Evolutionary conservation across 1,140 invertebrate genomes (phyloP).

Genomic region (Drosophila leontia): DNA sequence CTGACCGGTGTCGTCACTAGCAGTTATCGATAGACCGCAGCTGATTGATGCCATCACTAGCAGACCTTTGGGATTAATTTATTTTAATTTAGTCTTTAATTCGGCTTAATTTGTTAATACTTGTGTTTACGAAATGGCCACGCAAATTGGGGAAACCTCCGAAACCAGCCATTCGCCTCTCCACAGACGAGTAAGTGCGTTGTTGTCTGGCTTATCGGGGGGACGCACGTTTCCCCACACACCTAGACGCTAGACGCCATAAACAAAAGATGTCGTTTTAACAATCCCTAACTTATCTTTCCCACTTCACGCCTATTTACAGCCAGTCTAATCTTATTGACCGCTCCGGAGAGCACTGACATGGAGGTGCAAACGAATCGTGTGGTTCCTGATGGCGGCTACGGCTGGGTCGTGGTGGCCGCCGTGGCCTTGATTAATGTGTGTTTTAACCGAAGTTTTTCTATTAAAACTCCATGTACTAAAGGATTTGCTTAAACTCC

Average conservation of each 20-base stretch:
- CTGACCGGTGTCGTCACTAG: constrained; percentile 11
- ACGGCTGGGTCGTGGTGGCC: constrained; percentile 89
- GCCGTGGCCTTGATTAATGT: constrained; percentile 88
- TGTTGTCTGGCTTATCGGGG: constrained; percentile 10
- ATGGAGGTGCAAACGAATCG: constrained; percentile 55
- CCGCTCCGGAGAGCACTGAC: constrained; percentile 1
- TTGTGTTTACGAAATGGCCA: constrained; percentile 33
- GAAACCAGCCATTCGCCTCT: constrained; percentile 32
- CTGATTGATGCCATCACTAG: constrained; percentile 19
- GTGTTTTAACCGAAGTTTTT: constrained; percentile 71
- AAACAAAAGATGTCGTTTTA: constrained; percentile 36
- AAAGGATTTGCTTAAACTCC: background rate
- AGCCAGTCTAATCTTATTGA: constrained; percentile 16
- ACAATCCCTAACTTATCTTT: constrained; percentile 21
- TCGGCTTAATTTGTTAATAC: constrained; percentile 62
- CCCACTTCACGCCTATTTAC: constrained; percentile 2
- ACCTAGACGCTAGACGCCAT: constrained; percentile 9
- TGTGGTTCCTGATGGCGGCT: constrained; percentile 87
- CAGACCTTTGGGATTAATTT: constrained; percentile 50
- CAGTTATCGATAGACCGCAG: constrained; percentile 17
- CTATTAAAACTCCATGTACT: background rate
- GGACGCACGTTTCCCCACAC: constrained; percentile 13
- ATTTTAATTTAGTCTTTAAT: constrained; percentile 60
- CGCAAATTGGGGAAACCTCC: constrained; percentile 2
- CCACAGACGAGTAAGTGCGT: constrained; percentile 20